These are phyloP conservation scores for Callaeas wilsoni DNA, from an alignment of 2,113 vertebrate species.

Conservation along the genomic window DNA sequence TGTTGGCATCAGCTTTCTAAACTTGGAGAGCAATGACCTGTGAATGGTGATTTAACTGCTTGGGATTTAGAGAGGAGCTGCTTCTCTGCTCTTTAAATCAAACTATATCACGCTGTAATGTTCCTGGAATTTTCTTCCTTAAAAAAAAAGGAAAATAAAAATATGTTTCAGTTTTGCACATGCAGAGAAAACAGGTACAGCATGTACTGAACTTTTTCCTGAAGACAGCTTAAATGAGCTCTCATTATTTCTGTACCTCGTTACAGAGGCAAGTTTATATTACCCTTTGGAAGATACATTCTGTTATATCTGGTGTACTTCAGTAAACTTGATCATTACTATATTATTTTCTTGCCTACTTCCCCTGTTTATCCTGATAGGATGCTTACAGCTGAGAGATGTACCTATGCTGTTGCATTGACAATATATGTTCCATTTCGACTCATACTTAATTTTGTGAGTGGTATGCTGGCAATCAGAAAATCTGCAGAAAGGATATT, in stretches of 20 bases:
- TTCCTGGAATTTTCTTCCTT: neutral
- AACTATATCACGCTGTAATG: neutral
- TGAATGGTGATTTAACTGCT: neutral
- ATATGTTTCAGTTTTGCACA: neutral
- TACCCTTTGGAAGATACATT: neutral
- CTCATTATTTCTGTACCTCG: neutral
- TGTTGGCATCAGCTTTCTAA: neutral
- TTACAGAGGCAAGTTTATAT: constrained; percentile 23
- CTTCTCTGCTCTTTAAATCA: neutral
- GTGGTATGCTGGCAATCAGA: constrained; percentile 4
- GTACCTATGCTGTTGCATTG: constrained; percentile 18
- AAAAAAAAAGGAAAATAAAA: neutral
- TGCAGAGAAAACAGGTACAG: constrained; percentile 12
- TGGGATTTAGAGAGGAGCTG: constrained; percentile 11
- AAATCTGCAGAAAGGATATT: constrained; percentile 42
- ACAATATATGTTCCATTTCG: constrained; percentile 38
- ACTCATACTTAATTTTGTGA: constrained; percentile 38
- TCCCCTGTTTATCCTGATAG: neutral
- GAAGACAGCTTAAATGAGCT: neutral
- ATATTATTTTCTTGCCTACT: neutral
- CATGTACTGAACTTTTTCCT: neutral
- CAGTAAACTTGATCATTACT: neutral
- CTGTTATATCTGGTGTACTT: constrained; percentile 19
- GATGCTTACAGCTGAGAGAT: neutral
- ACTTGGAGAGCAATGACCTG: neutral